Percentiles rank a stretch among this genome's conserved stretches.
Conservation (phyloP, 1,140 invertebrate genomes). For the Heliothis subflexa region DNA sequence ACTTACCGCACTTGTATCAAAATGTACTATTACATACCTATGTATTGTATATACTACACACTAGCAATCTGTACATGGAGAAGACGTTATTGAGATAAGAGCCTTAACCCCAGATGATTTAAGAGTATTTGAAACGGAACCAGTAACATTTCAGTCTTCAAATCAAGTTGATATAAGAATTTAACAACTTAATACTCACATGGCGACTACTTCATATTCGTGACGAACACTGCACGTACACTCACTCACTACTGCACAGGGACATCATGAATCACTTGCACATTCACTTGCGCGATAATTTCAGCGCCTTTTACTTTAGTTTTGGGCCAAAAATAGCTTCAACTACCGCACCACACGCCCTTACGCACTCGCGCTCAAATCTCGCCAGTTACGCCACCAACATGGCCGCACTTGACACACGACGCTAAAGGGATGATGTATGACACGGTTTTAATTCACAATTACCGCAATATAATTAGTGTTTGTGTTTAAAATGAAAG, state of each 20-base stretch:
- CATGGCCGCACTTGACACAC: neutral
- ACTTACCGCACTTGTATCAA: too few relatives aligned
- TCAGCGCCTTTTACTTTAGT: neutral
- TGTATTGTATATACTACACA: too few relatives aligned
- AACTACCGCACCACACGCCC: neutral
- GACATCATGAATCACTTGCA: neutral
- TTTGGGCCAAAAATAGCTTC: neutral
- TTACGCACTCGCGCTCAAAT: neutral
- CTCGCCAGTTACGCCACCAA: neutral
- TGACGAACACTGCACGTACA: neutral
- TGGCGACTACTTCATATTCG: neutral
- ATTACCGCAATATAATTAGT: neutral
- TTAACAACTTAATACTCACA: neutral
- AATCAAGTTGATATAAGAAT: neutral
- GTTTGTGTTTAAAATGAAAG: slow-evolving; percentile 7
- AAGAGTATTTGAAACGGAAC: too few relatives aligned
- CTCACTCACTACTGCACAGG: neutral
- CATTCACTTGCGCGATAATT: neutral
- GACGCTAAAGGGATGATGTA: too few relatives aligned
- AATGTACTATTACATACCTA: too few relatives aligned
- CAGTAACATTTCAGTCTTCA: neutral
- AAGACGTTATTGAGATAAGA: too few relatives aligned
- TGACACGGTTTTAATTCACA: slow-evolving; percentile 16
- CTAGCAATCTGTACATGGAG: too few relatives aligned
- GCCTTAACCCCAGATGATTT: too few relatives aligned